Evolutionary conservation across 2,888 invertebrate genomes (phyloP).

Genomic region (Drosophila villosipedis): DNA sequence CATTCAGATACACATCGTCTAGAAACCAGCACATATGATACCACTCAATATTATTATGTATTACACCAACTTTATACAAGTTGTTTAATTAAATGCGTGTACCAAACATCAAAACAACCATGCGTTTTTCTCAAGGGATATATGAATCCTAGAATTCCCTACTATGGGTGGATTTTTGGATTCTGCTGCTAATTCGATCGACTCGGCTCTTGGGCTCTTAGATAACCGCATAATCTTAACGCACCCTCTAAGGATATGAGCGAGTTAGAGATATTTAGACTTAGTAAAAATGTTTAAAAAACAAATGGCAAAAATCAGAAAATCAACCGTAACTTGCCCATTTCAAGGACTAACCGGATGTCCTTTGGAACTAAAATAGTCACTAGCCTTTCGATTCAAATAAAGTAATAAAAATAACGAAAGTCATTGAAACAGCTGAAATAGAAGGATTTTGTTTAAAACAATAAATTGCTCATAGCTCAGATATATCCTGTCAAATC

Average conservation of each 20-base stretch:
- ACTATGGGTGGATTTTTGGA: background rate
- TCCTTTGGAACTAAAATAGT: too few relatives aligned
- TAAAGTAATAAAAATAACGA: too few relatives aligned
- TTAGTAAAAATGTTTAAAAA: background rate
- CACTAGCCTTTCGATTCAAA: too few relatives aligned
- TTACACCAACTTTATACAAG: slow-evolving; percentile 1
- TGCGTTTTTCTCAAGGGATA: background rate
- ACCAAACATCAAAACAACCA: background rate
- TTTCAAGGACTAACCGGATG: too few relatives aligned
- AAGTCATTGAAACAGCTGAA: too few relatives aligned
- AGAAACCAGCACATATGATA: slow-evolving; percentile 2
- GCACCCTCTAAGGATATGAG: background rate
- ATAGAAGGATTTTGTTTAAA: too few relatives aligned
- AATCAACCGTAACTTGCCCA: too few relatives aligned
- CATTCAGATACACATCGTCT: background rate
- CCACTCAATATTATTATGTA: background rate
- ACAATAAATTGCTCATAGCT: too few relatives aligned
- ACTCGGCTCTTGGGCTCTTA: background rate
- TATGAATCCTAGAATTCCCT: background rate
- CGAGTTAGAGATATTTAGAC: background rate
- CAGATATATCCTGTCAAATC: too few relatives aligned
- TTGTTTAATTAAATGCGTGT: slow-evolving; percentile 16
- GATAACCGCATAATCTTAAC: background rate
- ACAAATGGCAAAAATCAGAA: too few relatives aligned
- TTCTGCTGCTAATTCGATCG: background rate